Base-by-base conservation (phyloP, 2,888 invertebrate genomes). In the Gandaritis pyraliata region DNA sequence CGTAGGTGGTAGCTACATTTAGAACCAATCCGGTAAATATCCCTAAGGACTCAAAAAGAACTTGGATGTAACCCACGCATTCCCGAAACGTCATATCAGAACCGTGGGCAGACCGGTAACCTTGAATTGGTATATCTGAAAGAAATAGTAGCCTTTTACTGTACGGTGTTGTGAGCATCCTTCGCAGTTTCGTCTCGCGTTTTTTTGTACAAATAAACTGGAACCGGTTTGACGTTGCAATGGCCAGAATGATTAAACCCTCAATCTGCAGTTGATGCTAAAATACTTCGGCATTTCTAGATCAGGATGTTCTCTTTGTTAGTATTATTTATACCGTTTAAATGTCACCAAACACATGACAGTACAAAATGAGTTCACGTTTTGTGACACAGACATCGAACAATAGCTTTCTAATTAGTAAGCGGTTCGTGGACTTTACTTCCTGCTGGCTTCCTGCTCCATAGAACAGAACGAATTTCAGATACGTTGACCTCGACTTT, bases 171-270 rank as follows among this genome's bases (percentile, higher is more conserved):
- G 76, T 75, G 72, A 77, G 75, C 78, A 81, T 78, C 77, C 78
- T 82, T 80, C 75, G 72, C 72, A 66, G 69, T 68, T 70, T 75
- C 71, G 72, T 69, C 73, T 73, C 69, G 72, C 71, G 70, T 68
- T 73, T 46, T n/a, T 60, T 63, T 72, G 30, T 77, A 81, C 83
- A 83, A 83, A 80, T 78, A 79, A 78, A 76, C 73, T 67, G 66
- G 73, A 87, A 88, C 90, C 88, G 87, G 90, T 89, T 77, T 69
- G 75, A 72, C 79, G 75, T 76, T 64, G 59, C 58, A 58, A 15
- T 81, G 83, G 82, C 85, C 88, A 83, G 87, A 88, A 88, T 88
- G 83, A 87, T 85, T 85, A 86, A 43, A 83, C 79, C 81, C 83
- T 82, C 82, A 80, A 83, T 83, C 81, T 80, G 79, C 80, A 76